phyloP scores from a whole-genome alignment of 2,888 invertebrate species.

The Morpho achilles region DNA sequence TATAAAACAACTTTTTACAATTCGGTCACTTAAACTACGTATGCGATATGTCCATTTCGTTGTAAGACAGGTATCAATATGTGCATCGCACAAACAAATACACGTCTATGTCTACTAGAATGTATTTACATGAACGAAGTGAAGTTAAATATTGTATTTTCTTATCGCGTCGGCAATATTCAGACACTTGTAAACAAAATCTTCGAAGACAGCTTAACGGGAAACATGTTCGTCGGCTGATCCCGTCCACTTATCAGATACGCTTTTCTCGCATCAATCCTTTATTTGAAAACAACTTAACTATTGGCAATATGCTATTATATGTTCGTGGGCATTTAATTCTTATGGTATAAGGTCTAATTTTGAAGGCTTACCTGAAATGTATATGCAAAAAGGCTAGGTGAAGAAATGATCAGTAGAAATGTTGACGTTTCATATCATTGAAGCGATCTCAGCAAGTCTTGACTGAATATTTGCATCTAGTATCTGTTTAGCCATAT shows the following conservation, averaged over 20 bases:
- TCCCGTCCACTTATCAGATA: slow-evolving; percentile 22
- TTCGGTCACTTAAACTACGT: no score
- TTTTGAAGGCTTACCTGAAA: not conserved
- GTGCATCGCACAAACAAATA: no score
- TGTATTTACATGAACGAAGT: no score
- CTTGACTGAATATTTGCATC: slow-evolving; percentile 17
- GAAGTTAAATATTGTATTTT: not conserved
- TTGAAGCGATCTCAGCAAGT: slow-evolving; percentile 18
- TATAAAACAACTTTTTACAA: no score
- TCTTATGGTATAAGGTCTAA: not conserved
- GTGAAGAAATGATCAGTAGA: slow-evolving; percentile 15
- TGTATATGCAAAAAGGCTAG: not conserved
- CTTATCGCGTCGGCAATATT: slow-evolving; percentile 13
- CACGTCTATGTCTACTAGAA: no score
- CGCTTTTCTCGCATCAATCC: slow-evolving; percentile 21
- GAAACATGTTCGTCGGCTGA: slow-evolving; percentile 14
- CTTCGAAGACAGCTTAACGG: slow-evolving; percentile 14
- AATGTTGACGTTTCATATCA: slow-evolving; percentile 20
- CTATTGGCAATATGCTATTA: not conserved
- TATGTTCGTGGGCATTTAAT: not conserved
- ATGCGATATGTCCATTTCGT: no score
- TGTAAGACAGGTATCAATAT: no score
- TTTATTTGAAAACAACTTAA: slow-evolving; percentile 8
- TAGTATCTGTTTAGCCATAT: slow-evolving; percentile 12
- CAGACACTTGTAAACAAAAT: slow-evolving; percentile 17